phyloP scores from a whole-genome alignment of 2,113 vertebrate genomes.

The Nycticorax nycticorax region DNA sequence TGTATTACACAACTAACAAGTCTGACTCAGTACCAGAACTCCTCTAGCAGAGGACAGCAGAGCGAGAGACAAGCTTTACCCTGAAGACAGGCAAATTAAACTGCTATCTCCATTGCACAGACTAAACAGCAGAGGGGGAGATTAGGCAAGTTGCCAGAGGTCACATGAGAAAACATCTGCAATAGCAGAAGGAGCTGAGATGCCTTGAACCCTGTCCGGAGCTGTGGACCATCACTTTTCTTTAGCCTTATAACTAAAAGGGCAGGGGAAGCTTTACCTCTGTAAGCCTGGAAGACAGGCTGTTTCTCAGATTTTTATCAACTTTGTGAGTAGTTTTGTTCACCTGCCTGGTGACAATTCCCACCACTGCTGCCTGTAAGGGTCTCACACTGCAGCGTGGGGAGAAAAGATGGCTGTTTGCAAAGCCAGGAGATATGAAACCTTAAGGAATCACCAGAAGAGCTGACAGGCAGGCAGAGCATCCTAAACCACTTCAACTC shows the following conservation, averaged over 20 bases:
- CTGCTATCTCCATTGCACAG: conserved; percentile 12
- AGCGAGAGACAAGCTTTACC: background rate
- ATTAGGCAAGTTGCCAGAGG: conserved; percentile 18
- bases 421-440: background rate
- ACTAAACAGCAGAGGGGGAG: background rate
- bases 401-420: background rate
- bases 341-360: background rate
- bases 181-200: background rate
- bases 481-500: conserved; percentile 6
- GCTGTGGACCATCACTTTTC: background rate
- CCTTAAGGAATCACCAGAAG: background rate
- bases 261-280: background rate
- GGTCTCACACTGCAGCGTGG: background rate
- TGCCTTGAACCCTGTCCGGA: background rate
- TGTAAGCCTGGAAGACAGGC: background rate
- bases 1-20: background rate
- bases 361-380: background rate
- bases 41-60: background rate
- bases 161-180: background rate
- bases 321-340: background rate
- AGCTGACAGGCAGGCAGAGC: background rate
- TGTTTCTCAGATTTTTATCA: background rate
- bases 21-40: background rate
- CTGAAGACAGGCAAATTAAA: background rate
- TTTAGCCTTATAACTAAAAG: background rate